Evolutionary conservation across 2,888 invertebrate species (phyloP), one percentile per base, ranked within the genome.

Genomic region (Folsomia manolachei): DNA sequence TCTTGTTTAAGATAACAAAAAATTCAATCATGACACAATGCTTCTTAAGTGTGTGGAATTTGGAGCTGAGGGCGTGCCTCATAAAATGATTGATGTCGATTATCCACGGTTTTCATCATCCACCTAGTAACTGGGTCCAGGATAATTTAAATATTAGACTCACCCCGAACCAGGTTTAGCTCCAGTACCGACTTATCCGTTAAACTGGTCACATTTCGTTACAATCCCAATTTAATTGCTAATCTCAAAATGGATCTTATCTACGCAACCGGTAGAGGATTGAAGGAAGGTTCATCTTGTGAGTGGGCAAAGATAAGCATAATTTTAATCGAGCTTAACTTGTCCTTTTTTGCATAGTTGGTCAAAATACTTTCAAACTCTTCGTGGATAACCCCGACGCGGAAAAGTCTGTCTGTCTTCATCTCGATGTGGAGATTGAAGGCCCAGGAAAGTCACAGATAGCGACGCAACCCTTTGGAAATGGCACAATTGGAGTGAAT

Each of bases 361-460:
- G 70, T 23, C 72, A 72, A 65, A 78, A 78, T 60, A 73, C 67
- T 27, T 78, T 78, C 71, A 78, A 78, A 62, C 64, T 78, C 1
- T 78, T 78, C 51, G 75, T 78, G 24, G 75, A 78, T 64, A 74
- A 78, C 24, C 74, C 78, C 25, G 72, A 69, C 2, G 74, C 72
- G 25, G 77, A 77, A 53, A 25, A 67, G 26, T 70, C 67, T 25
- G 75, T 78, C 39, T 78, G 75, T 51, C 66, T 78, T 1, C 75
- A 78, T 69, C 62, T 78, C 69, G 78, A 75, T 26, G 76, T 78
- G 1, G 62, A 72, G 1, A 78, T 78, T 23, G 78, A 78, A 65
- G 76, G 76, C 9, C 76, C 76, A 18, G 74, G 74, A 21, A 76
- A 74, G 39, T 74, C 74, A 14, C 72, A 76, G 24, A 72, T 76